phyloP scores from a whole-genome alignment of 2,113 vertebrate genomes.

The Notechis scutatus region DNA sequence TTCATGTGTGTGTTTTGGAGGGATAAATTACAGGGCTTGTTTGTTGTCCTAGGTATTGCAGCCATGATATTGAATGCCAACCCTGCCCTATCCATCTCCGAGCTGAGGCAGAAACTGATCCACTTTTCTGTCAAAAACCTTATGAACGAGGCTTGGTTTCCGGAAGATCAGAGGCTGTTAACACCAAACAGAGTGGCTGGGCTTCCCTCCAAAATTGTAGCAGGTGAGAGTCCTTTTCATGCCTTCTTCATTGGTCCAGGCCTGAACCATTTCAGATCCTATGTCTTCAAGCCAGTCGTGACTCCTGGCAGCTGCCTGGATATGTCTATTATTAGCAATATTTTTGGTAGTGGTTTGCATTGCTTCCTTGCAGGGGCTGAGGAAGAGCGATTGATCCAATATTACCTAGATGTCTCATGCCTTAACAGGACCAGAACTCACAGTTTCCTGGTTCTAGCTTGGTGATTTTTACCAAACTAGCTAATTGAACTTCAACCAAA shows the following conservation, averaged over 20 bases:
- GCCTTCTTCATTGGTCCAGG: neutral
- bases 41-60: constrained; percentile 67
- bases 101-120: constrained; percentile 79
- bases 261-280: neutral
- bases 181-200: constrained; percentile 77
- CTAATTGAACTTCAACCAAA: neutral
- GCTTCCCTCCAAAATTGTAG: constrained; percentile 53
- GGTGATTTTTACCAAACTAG: neutral
- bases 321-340: neutral
- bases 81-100: constrained; percentile 63
- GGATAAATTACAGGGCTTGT: neutral
- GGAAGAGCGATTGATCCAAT: neutral
- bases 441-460: neutral
- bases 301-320: neutral
- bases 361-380: neutral
- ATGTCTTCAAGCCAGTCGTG: neutral
- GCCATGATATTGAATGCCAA: constrained; percentile 74
- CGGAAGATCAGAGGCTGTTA: constrained; percentile 68
- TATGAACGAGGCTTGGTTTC: constrained; percentile 71
- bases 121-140: constrained; percentile 68
- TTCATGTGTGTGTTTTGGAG: neutral
- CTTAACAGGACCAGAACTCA: neutral
- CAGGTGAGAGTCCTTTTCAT: constrained; percentile 44
- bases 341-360: neutral
- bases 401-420: neutral